Evolutionary conservation across 1,140 invertebrate species (phyloP).

Genomic region (Epicauta chinensis): DNA sequence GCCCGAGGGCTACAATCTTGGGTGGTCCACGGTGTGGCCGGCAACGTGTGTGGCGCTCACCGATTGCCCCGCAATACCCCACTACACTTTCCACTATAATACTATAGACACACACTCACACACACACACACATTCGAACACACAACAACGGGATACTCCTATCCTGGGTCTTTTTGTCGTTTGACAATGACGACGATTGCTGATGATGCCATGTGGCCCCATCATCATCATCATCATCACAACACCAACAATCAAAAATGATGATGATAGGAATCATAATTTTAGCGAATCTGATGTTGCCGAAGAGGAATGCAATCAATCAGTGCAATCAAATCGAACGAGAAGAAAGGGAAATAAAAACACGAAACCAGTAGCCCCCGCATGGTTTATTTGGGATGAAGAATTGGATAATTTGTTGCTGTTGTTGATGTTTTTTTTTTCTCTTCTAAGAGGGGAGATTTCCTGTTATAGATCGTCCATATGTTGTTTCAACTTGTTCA

Average conservation of each 20-base stretch:
- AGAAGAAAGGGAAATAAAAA: too few species aligned
- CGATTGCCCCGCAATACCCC: constrained; percentile 11
- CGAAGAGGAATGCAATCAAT: too few species aligned
- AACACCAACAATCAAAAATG: too few species aligned
- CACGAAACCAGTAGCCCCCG: background rate
- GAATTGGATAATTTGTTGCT: background rate
- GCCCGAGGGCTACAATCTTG: constrained; percentile 32
- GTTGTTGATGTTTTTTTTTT: too few species aligned
- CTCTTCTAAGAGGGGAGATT: background rate
- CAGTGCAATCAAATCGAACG: too few species aligned
- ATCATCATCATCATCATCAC: too few species aligned
- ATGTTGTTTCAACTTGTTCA: constrained; percentile 3
- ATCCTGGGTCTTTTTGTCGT: constrained; percentile 22
- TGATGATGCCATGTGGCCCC: too few species aligned
- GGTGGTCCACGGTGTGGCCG: constrained; percentile 37
- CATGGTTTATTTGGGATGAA: background rate
- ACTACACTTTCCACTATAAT: too few species aligned
- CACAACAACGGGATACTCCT: constrained; percentile 17
- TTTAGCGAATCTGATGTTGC: too few species aligned
- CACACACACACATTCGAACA: too few species aligned
- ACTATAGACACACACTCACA: too few species aligned
- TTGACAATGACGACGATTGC: background rate
- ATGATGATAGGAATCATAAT: too few species aligned
- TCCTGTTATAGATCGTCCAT: constrained; percentile 18
- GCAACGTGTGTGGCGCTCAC: constrained; percentile 35